phyloP scores from a whole-genome alignment of 2,113 vertebrate genomes.

The Siphamia tubifer region DNA sequence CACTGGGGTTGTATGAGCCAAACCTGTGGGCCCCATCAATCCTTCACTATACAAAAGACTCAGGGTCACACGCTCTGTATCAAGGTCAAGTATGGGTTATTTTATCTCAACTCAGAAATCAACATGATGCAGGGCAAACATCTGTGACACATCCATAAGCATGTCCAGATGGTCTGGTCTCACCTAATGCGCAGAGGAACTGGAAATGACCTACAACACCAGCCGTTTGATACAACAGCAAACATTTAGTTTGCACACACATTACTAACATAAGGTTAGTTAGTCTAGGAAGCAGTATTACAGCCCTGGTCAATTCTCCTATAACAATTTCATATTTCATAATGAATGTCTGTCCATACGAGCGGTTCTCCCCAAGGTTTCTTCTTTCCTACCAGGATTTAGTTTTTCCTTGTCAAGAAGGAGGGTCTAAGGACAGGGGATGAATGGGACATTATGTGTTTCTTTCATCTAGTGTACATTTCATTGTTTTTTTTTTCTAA shows the following conservation, averaged over 20 bases:
- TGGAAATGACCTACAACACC: conserved; percentile 12
- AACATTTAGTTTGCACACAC: background rate
- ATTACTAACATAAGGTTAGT: background rate
- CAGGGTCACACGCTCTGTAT: conserved; percentile 9
- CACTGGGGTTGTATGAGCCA: conserved; percentile 24
- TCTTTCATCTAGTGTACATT: too few species aligned
- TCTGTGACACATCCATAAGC: background rate
- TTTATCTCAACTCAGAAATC: conserved; percentile 6
- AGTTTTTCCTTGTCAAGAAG: too few species aligned
- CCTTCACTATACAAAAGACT: conserved; percentile 38
- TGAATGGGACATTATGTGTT: too few species aligned
- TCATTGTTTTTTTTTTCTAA: too few species aligned
- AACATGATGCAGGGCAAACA: conserved; percentile 14
- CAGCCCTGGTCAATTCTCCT: too few species aligned
- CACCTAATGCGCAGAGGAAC: conserved; percentile 6
- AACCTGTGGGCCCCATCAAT: conserved; percentile 39
- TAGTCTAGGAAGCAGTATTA: background rate
- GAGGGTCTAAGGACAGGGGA: too few species aligned
- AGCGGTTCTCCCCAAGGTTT: too few species aligned
- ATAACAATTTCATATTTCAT: too few species aligned
- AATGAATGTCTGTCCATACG: too few species aligned
- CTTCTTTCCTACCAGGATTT: too few species aligned
- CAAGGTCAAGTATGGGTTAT: conserved; percentile 39
- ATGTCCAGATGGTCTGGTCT: conserved; percentile 27
- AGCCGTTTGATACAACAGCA: background rate